Percentiles rank a stretch among this genome's conserved stretches.
These are phyloP conservation scores for Crenuchus spilurus DNA, from an alignment of 2,797 vertebrate genomes.

Conservation along the genomic window DNA sequence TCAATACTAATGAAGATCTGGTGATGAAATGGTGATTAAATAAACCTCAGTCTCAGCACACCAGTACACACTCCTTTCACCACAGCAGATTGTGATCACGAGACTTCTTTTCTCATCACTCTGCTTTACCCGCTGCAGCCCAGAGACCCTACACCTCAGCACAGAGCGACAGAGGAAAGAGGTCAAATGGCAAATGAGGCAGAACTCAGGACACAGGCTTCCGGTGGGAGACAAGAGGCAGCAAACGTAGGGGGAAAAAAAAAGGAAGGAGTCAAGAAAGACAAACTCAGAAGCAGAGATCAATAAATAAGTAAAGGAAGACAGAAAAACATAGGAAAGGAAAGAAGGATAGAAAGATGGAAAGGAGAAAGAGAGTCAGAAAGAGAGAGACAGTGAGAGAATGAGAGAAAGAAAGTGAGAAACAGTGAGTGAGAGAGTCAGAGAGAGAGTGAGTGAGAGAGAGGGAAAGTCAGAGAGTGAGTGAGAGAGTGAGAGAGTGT, in stretches of 20 bases:
- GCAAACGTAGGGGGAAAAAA: no score
- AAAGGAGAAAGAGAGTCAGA: neutral
- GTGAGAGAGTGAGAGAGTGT: neutral
- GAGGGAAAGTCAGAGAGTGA: conserved; percentile 33
- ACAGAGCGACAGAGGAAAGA: neutral
- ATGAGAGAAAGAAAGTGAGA: neutral
- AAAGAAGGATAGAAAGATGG: neutral
- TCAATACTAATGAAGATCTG: no score
- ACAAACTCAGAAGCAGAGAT: no score
- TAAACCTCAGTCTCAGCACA: no score
- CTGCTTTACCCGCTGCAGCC: neutral
- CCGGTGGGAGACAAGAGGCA: no score
- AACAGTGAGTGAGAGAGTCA: neutral
- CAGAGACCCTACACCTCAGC: neutral
- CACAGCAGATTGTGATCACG: neutral
- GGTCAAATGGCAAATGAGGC: conserved; percentile 9
- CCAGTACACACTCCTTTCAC: no score
- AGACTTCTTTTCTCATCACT: neutral
- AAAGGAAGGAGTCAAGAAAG: no score
- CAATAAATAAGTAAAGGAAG: no score
- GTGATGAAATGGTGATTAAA: no score
- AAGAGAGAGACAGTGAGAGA: neutral
- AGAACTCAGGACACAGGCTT: conserved; percentile 11
- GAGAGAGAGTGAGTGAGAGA: neutral
- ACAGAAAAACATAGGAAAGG: no score